Percentiles rank a stretch among this genome's conserved stretches.
Conservation (phyloP, 2,888 invertebrate species). For the Autographa gamma region DNA sequence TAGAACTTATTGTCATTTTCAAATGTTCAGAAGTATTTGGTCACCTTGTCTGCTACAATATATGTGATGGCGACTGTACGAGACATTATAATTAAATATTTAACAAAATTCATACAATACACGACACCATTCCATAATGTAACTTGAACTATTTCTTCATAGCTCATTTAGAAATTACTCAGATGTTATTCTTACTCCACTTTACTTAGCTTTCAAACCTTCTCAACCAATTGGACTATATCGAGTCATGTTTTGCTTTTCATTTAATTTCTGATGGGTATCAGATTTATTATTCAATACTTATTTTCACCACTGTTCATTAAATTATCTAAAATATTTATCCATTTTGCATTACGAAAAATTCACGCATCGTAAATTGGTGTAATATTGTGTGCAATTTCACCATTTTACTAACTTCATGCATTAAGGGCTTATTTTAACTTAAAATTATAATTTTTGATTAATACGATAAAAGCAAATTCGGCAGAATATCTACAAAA, state of each 20-base stretch:
- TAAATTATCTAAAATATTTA: background rate
- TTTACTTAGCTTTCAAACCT: no score
- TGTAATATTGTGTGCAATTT: background rate
- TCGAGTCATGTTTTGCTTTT: background rate
- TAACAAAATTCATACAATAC: no score
- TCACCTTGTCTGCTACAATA: no score
- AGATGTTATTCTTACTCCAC: no score
- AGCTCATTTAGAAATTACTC: no score
- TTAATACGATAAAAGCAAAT: conserved; percentile 2
- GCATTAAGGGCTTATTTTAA: background rate
- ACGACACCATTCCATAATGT: no score
- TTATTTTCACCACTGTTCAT: background rate
- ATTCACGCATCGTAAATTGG: background rate
- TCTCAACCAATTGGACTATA: background rate
- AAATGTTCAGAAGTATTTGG: no score
- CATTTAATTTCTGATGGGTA: background rate
- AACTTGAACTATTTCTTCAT: no score
- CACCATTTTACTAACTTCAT: background rate
- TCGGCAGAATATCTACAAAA: conserved; percentile 4
- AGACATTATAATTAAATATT: no score
- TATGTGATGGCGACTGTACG: no score
- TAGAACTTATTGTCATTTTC: no score
- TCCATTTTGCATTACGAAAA: background rate
- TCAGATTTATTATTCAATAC: background rate
- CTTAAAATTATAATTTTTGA: background rate